Conservation (phyloP, 2,113 vertebrate genomes). For the Trichechus manatus region DNA sequence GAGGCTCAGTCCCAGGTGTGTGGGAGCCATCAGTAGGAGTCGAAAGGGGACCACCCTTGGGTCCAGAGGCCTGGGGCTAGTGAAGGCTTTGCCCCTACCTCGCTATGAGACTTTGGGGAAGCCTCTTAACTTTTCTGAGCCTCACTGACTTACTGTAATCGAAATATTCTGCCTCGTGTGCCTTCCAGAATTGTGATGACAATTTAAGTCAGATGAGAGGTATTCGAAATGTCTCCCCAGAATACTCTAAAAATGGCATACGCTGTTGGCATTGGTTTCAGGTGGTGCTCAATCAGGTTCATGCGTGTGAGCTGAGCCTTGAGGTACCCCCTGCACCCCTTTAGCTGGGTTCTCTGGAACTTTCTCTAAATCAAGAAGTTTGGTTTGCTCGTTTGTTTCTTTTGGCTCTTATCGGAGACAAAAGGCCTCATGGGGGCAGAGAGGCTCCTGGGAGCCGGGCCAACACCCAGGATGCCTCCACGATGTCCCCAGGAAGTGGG, state of each 20-base stretch:
- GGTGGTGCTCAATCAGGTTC: not conserved
- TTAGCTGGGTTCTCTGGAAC: conserved; percentile 31
- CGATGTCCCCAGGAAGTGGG: not conserved
- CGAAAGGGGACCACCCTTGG: too few species aligned
- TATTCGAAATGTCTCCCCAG: not conserved
- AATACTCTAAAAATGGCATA: not conserved
- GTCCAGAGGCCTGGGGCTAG: not conserved
- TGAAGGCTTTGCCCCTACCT: too few species aligned
- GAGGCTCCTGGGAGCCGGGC: not conserved
- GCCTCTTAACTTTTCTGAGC: not conserved
- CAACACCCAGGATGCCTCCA: not conserved
- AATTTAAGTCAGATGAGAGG: not conserved
- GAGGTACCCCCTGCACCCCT: not conserved
- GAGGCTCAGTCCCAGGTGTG: not conserved
- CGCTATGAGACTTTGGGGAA: fast-evolving
- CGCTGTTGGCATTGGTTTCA: not conserved
- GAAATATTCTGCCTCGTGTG: not conserved
- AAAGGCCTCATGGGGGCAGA: not conserved
- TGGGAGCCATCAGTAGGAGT: not conserved
- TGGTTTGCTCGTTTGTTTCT: conserved; percentile 49
- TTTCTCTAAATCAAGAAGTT: not conserved
- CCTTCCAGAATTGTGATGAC: not conserved
- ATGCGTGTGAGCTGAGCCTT: not conserved
- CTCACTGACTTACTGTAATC: not conserved
- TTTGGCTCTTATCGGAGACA: conserved; percentile 33